These are phyloP conservation scores for Phycodurus eques DNA, from an alignment of 2,113 vertebrate species.

Conservation along the genomic window DNA sequence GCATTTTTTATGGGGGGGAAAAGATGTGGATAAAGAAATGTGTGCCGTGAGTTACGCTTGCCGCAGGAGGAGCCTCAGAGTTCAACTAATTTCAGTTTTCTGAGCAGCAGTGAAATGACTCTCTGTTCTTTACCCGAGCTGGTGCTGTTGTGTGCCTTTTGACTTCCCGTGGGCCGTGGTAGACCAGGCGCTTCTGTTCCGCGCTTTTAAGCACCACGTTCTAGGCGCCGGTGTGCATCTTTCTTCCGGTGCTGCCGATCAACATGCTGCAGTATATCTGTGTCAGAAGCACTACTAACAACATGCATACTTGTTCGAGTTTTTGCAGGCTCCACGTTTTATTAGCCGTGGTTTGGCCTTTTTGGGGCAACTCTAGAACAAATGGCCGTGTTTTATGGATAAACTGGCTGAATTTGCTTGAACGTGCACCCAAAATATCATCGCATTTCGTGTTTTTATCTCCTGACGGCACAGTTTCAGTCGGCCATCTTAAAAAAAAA, in stretches of 20 bases:
- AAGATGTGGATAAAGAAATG: conserved; percentile 46
- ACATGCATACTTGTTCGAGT: conserved; percentile 5
- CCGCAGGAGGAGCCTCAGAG: conserved; percentile 57
- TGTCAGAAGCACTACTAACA: conserved; percentile 23
- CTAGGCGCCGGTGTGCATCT: conserved; percentile 47
- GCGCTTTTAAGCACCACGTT: conserved; percentile 48
- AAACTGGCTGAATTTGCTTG: not conserved
- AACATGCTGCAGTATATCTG: conserved; percentile 30
- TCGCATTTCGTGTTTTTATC: not conserved
- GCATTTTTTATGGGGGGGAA: conserved; percentile 38
- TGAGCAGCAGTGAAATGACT: conserved; percentile 47
- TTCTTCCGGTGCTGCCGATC: conserved; percentile 41
- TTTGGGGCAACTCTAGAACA: not conserved
- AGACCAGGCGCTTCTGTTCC: conserved; percentile 44
- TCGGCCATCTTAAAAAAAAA: not conserved
- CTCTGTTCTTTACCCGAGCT: conserved; percentile 47
- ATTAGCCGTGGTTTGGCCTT: not conserved
- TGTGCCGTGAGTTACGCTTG: conserved; percentile 41
- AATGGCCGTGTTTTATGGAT: not conserved
- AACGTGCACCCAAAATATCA: not conserved
- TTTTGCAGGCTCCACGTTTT: not conserved
- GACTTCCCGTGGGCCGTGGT: conserved; percentile 51
- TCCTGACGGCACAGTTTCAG: not conserved
- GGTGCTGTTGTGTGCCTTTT: conserved; percentile 40
- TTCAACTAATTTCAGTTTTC: conserved; percentile 67